Percentiles rank a stretch among this genome's conserved stretches.
These are phyloP conservation scores for Parazoanthus swiftii DNA, from an alignment of 92 coral and sea anemone genomes.

Conservation along the genomic window DNA sequence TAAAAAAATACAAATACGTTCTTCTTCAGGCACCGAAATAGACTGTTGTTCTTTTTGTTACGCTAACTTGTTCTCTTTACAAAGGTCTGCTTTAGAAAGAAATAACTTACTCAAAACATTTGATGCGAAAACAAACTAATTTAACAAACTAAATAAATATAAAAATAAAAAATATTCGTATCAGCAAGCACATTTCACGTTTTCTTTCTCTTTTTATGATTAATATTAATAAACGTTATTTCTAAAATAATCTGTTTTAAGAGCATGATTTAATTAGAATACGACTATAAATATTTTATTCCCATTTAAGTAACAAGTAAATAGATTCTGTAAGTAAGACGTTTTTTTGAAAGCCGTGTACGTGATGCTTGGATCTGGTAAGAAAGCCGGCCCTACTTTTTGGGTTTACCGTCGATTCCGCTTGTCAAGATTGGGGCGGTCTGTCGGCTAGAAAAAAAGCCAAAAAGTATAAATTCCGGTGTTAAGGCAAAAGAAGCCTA, in stretches of 20 bases:
- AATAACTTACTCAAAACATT: constrained; percentile 13
- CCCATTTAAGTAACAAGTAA: constrained; percentile 5
- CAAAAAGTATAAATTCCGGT: too few species aligned
- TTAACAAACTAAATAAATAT: constrained; percentile 9
- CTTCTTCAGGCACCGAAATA: neutral
- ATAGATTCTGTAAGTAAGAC: neutral
- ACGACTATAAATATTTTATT: constrained; percentile 13
- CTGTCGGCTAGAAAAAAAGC: too few species aligned
- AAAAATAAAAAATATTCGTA: constrained; percentile 26
- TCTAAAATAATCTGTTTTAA: neutral
- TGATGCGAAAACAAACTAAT: neutral
- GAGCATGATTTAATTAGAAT: neutral
- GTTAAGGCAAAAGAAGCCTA: too few species aligned
- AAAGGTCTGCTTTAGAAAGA: neutral
- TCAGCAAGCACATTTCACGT: neutral
- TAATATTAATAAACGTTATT: neutral
- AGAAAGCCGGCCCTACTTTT: too few species aligned
- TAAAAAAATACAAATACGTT: neutral
- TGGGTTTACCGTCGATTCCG: neutral
- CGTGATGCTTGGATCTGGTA: neutral
- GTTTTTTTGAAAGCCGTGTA: neutral
- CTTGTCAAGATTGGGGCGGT: too few species aligned
- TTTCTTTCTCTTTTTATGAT: neutral
- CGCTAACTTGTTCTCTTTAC: constrained; percentile 3
- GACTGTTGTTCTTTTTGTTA: neutral